Percentiles rank a stretch among this genome's conserved stretches.
Evolutionary conservation across 2,797 vertebrate genomes (phyloP).

Genomic region (Heterohyrax brucei): DNA sequence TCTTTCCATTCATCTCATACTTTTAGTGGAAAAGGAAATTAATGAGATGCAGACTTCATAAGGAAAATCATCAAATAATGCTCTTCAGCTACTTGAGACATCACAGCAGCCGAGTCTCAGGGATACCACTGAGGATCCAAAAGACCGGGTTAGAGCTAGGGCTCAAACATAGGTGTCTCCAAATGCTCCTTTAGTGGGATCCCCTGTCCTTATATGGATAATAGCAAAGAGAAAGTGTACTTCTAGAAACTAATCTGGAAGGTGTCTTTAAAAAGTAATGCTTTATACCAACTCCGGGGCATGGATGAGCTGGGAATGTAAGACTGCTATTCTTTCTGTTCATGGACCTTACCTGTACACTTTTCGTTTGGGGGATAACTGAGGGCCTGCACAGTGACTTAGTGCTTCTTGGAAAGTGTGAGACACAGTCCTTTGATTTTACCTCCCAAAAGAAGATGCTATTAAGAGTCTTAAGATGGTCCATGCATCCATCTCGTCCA

Average conservation of each 20-base stretch:
- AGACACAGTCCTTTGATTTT: slow-evolving; percentile 5
- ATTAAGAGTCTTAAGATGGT: background rate
- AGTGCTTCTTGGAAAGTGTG: background rate
- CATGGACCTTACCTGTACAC: background rate
- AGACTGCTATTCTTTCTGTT: background rate
- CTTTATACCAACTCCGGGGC: background rate
- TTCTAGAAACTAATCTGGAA: background rate
- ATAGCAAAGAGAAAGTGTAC: background rate
- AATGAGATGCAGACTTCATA: slow-evolving; percentile 45
- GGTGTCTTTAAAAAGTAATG: background rate
- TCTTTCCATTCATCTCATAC: slow-evolving; percentile 70
- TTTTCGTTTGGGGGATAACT: background rate
- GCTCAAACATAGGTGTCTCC: background rate
- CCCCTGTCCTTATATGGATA: background rate
- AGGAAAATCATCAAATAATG: slow-evolving; percentile 71
- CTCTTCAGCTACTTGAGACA: background rate
- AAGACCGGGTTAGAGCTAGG: background rate
- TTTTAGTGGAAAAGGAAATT: slow-evolving; percentile 66
- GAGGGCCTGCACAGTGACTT: background rate
- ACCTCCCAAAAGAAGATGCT: background rate
- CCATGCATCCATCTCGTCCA: background rate
- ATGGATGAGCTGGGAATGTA: background rate
- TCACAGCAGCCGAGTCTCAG: background rate
- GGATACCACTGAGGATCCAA: background rate
- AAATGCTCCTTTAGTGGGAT: background rate